phyloP scores from a whole-genome alignment of 2,113 vertebrate genomes.

The Ivindomyrus marchei region DNA sequence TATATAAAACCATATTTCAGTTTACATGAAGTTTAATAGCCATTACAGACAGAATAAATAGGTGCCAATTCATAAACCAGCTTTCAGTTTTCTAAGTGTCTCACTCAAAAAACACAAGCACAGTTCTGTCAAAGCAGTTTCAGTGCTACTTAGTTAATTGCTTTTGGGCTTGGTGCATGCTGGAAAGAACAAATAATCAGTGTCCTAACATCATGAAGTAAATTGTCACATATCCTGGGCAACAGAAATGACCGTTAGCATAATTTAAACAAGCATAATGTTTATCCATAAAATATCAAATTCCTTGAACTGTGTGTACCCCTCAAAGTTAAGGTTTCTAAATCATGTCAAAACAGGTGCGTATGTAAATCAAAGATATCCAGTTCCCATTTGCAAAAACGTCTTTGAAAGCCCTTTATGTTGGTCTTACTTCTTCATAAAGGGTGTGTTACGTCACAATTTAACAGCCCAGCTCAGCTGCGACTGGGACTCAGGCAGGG shows the following conservation, averaged over 20 bases:
- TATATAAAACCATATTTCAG: neutral
- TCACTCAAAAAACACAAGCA: neutral
- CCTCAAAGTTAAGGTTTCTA: neutral
- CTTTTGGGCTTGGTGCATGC: neutral
- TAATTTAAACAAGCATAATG: neutral
- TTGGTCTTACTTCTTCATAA: neutral
- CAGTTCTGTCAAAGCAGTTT: neutral
- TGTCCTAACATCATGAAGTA: neutral
- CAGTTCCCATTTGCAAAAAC: neutral
- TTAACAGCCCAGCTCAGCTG: neutral
- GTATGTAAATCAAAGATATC: neutral
- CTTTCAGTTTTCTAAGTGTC: neutral
- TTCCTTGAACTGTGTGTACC: neutral
- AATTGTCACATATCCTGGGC: neutral
- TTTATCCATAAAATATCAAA: neutral
- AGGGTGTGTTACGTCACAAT: neutral
- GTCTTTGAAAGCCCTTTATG: neutral
- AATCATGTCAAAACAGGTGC: neutral
- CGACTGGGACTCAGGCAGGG: neutral
- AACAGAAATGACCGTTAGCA: neutral
- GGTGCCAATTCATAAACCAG: neutral
- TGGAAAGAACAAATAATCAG: neutral
- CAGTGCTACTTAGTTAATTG: neutral
- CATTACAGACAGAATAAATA: neutral
- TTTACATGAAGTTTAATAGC: neutral